Evolutionary conservation across 53 echinoderm and acorn worm genomes (phyloP).

Genomic region (Temnopleurus reevesii): DNA sequence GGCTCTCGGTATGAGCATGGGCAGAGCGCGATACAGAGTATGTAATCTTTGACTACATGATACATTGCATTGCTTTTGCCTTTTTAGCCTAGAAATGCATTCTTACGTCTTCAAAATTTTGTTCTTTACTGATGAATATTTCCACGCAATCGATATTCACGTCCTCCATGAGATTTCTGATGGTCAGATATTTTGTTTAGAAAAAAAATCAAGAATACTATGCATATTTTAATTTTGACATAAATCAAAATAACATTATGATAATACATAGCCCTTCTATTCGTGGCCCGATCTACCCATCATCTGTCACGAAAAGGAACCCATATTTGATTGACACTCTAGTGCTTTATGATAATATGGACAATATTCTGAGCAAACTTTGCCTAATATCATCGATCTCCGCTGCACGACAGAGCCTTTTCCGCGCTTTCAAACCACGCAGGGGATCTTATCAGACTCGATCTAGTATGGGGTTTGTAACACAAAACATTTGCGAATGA

Average conservation of each 20-base stretch:
- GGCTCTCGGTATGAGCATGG: too few relatives aligned
- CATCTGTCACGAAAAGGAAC: neutral
- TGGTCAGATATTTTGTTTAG: too few relatives aligned
- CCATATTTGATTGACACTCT: neutral
- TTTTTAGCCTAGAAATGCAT: too few relatives aligned
- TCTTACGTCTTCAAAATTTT: too few relatives aligned
- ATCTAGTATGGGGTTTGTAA: too few relatives aligned
- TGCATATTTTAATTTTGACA: neutral
- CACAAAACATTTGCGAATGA: too few relatives aligned
- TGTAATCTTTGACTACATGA: too few relatives aligned
- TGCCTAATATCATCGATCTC: neutral
- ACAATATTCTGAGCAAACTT: constrained; percentile 35
- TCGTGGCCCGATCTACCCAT: neutral
- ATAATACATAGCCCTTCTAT: neutral
- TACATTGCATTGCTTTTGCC: too few relatives aligned
- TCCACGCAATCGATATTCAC: too few relatives aligned
- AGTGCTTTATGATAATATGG: constrained; percentile 28
- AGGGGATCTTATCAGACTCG: constrained; percentile 14
- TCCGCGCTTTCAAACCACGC: constrained; percentile 26
- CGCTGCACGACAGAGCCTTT: neutral
- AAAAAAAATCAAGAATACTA: neutral
- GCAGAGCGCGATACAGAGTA: too few relatives aligned
- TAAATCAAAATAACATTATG: neutral
- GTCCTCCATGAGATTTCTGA: too few relatives aligned
- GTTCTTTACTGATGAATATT: too few relatives aligned